Conservation (phyloP, 92 coral and sea anemone species). For the Nematostella vectensis region DNA sequence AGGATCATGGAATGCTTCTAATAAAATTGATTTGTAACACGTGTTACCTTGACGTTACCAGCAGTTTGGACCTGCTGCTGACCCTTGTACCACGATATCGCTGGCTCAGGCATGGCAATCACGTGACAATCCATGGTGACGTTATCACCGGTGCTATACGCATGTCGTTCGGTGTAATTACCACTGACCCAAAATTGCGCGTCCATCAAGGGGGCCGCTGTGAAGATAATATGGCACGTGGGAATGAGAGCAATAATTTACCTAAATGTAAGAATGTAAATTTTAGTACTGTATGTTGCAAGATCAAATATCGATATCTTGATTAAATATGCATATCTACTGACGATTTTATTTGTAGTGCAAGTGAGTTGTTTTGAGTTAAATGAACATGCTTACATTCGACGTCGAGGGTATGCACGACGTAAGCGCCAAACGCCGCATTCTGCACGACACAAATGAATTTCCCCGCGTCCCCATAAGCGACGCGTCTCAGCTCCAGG, state of each 20-base stretch:
- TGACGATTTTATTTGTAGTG: too few relatives aligned
- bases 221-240: too few relatives aligned
- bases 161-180: conserved; percentile 21
- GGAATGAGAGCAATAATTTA: too few relatives aligned
- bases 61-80: conserved; percentile 14
- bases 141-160: conserved; percentile 26
- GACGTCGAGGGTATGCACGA: conserved; percentile 12
- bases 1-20: too few relatives aligned
- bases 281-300: too few relatives aligned
- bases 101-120: conserved; percentile 18
- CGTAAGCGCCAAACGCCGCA: conserved; percentile 10
- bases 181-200: conserved; percentile 25
- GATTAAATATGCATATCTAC: too few relatives aligned
- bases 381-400: too few relatives aligned
- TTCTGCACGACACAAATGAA: conserved; percentile 24
- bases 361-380: too few relatives aligned
- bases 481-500: conserved; percentile 13
- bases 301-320: too few relatives aligned
- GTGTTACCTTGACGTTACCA: conserved; percentile 19
- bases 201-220: conserved; percentile 27
- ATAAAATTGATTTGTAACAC: too few relatives aligned
- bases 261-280: too few relatives aligned
- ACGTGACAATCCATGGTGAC: conserved; percentile 28
- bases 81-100: conserved; percentile 14
- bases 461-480: conserved; percentile 18